Conservation (phyloP, 1,140 invertebrate genomes). For the Oryzaephilus surinamensis region DNA sequence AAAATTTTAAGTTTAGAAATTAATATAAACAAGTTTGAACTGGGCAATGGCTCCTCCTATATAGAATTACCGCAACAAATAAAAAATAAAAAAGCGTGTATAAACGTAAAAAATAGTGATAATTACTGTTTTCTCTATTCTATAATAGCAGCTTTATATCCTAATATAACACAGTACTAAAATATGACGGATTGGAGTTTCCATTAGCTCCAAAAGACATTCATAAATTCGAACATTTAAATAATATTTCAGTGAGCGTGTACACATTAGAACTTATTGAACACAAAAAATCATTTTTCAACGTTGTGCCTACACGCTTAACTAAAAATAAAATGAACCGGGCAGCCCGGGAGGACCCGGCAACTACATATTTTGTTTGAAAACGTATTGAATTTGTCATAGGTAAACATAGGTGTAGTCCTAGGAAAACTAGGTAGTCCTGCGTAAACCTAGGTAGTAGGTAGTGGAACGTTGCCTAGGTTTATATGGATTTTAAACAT, state of each 20-base stretch:
- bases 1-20: too few relatives aligned
- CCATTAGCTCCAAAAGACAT: conserved; percentile 17
- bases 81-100: not conserved
- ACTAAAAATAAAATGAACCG: too few relatives aligned
- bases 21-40: not conserved
- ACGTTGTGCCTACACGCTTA: conserved; percentile 11
- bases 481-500: too few relatives aligned
- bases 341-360: too few relatives aligned
- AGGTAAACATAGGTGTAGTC: too few relatives aligned
- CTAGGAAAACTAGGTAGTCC: too few relatives aligned
- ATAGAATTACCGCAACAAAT: not conserved
- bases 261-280: conserved; percentile 13
- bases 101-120: conserved; percentile 36
- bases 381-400: too few relatives aligned
- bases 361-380: too few relatives aligned
- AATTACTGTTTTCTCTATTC: conserved; percentile 32
- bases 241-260: conserved; percentile 18
- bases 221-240: conserved; percentile 19
- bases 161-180: conserved; percentile 17
- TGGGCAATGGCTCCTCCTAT: not conserved
- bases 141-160: conserved; percentile 22
- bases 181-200: conserved; percentile 24
- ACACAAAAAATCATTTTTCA: conserved; percentile 8
- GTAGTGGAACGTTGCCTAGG: too few relatives aligned
- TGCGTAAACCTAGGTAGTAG: too few relatives aligned